These are phyloP conservation scores for Hiodon alosoides DNA, from an alignment of 2,113 vertebrate genomes.

Conservation along the genomic window DNA sequence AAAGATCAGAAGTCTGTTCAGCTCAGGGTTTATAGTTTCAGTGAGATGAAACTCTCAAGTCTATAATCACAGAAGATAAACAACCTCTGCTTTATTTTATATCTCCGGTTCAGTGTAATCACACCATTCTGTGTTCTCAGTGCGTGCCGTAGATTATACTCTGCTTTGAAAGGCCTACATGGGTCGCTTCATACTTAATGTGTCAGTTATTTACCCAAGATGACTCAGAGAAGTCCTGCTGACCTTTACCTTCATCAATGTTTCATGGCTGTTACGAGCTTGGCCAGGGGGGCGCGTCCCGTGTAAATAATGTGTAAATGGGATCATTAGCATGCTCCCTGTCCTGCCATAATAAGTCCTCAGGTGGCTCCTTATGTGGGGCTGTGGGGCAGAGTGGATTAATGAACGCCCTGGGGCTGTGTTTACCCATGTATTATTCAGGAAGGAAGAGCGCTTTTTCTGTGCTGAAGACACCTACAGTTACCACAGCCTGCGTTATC, in stretches of 20 bases:
- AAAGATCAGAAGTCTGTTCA: too few relatives aligned
- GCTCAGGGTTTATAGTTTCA: too few relatives aligned
- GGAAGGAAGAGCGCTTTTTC: not conserved
- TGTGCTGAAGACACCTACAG: not conserved
- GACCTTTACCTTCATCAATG: slow-evolving; percentile 60
- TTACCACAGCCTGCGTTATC: not conserved
- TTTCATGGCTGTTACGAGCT: slow-evolving; percentile 42
- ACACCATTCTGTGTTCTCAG: not conserved
- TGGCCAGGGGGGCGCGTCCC: not conserved
- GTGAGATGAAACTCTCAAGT: too few relatives aligned
- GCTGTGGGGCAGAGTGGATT: slow-evolving; percentile 18
- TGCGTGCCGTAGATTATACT: not conserved
- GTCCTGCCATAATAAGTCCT: slow-evolving; percentile 16
- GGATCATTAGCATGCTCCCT: slow-evolving; percentile 38
- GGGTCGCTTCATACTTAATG: not conserved
- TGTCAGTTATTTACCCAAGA: slow-evolving; percentile 57
- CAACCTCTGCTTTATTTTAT: too few relatives aligned
- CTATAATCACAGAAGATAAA: too few relatives aligned
- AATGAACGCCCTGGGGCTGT: slow-evolving; percentile 32
- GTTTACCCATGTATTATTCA: slow-evolving; percentile 43
- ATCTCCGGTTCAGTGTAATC: not conserved
- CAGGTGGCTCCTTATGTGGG: slow-evolving; percentile 8
- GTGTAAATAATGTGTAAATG: slow-evolving; percentile 44
- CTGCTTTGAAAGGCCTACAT: not conserved
- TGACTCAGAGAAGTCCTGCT: slow-evolving; percentile 43